phyloP scores from a whole-genome alignment of 1,140 invertebrate genomes.

The Scaptomyza pallida region DNA sequence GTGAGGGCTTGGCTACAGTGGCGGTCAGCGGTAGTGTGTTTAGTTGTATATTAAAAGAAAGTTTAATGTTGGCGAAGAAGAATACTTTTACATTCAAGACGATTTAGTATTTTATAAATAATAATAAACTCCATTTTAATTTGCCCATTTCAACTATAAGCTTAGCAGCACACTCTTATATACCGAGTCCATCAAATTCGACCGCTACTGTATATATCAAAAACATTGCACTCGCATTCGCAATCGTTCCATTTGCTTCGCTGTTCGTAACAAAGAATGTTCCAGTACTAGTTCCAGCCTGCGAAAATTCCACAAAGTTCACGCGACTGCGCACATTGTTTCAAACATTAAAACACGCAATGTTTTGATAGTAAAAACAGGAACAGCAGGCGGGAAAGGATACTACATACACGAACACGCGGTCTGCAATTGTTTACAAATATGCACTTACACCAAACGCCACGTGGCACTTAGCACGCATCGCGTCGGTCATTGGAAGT shows the following conservation, averaged over 20 bases:
- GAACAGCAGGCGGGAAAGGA: constrained; percentile 26
- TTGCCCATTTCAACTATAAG: too few relatives aligned
- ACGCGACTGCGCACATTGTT: constrained; percentile 47
- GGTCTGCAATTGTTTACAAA: constrained; percentile 66
- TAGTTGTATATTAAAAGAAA: background rate
- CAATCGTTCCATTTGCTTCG: constrained; percentile 21
- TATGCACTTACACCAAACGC: constrained; percentile 32
- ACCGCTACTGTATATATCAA: constrained; percentile 11
- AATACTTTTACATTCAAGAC: too few relatives aligned
- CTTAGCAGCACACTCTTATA: background rate
- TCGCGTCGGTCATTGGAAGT: constrained; percentile 22
- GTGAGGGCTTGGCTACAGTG: constrained; percentile 44
- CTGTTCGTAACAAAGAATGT: constrained; percentile 10
- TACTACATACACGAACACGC: constrained; percentile 27
- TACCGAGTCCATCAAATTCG: background rate
- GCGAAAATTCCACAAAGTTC: constrained; percentile 48
- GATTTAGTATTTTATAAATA: too few relatives aligned
- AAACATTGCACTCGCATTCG: constrained; percentile 38
- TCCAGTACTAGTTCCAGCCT: constrained; percentile 37
- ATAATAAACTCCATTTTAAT: too few relatives aligned
- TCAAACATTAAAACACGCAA: constrained; percentile 10
- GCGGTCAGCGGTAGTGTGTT: background rate
- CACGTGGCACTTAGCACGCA: constrained; percentile 53
- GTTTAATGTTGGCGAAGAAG: background rate
- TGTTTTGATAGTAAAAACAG: constrained; percentile 70